Evolutionary conservation across 1,140 invertebrate genomes (phyloP).

Genomic region (Bathynomus jamesi): DNA sequence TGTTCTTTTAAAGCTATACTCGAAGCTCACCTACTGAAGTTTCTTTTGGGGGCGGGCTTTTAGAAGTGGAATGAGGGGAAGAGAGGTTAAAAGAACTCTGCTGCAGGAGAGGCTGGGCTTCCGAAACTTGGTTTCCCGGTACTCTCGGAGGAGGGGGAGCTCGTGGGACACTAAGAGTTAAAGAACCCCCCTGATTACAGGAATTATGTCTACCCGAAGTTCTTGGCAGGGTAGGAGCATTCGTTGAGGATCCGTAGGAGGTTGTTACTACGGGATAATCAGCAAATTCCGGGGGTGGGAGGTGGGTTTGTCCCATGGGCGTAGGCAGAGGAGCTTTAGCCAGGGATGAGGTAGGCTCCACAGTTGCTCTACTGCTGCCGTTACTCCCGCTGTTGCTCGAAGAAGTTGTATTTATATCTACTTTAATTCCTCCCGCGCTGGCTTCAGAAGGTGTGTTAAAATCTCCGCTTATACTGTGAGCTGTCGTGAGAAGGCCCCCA

Average conservation of each 20-base stretch:
- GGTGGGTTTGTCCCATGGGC: conserved; percentile 34
- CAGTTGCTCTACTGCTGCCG: conserved; percentile 15
- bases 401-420: conserved; percentile 13
- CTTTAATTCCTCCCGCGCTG: conserved; percentile 22
- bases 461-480: conserved; percentile 33
- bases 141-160: conserved; percentile 50
- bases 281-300: conserved; percentile 40
- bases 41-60: conserved; percentile 34
- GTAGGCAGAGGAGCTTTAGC: conserved; percentile 24
- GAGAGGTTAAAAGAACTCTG: conserved; percentile 33
- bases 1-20: conserved; percentile 21
- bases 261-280: conserved; percentile 35
- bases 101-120: conserved; percentile 36
- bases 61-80: conserved; percentile 32
- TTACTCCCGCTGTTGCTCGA: conserved; percentile 15
- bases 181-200: conserved; percentile 16
- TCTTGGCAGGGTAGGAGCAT: conserved; percentile 36
- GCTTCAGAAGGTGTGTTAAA: conserved; percentile 23
- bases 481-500: conserved; percentile 28
- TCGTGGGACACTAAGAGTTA: conserved; percentile 28
- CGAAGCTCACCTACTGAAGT: conserved; percentile 27
- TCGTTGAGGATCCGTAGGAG: conserved; percentile 23
- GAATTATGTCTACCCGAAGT: conserved; percentile 53
- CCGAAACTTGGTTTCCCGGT: conserved; percentile 28
- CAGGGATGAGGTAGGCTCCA: conserved; percentile 14